Base-by-base conservation (phyloP, 2,888 invertebrate species). In the Megalurothrips usitatus region DNA sequence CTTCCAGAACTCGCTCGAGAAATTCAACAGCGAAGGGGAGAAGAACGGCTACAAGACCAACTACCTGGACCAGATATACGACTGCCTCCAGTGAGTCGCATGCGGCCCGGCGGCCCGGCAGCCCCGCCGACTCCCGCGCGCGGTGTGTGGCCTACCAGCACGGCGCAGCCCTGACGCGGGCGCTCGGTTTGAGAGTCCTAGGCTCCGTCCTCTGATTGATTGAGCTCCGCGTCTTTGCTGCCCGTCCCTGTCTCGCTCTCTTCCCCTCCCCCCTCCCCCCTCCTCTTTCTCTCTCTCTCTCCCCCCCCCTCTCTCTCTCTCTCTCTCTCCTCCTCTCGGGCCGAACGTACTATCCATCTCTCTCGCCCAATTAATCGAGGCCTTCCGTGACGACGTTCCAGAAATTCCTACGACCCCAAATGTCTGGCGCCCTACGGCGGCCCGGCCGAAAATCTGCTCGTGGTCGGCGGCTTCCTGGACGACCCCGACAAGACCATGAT, bases 351-450 rank as follows among this genome's bases (percentile, higher is more conserved):
- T 43, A 43, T 43, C 34, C 6, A 43, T 43, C 34, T 43, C 34
- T 43, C 34, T 43, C 34, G 6, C 6, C 34, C 34, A 43, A 43
- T 43, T 43, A 43, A 43, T 43, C 3, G 34, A 43, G 34, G 6
- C 34, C 34, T 43, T 43, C 34, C 34, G 34, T 43, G 34, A 6
- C 3, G 34, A 43, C 34, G 34, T 43, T 43, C 34, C 82, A 92
- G 91, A 84, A 90, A 90, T 82, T 89, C 91, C 0, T 90, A 89
- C 84, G 87, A 89, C 85, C 87, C 90, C 6, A 87, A 89, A 0
- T 99, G 98, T 86, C 87, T 96, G 82, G 94, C 94, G 0, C 89
- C 92, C 0, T 98, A 93, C 88, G 97, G 97, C 49, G 98, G 96
- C 0, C 97, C 97, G 1, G 90, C 96, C 12, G 92, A 95, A 84